Evolutionary conservation across 1,140 invertebrate species (phyloP), one percentile per base, ranked within the genome.

Genomic region (Cotesia typhae): DNA sequence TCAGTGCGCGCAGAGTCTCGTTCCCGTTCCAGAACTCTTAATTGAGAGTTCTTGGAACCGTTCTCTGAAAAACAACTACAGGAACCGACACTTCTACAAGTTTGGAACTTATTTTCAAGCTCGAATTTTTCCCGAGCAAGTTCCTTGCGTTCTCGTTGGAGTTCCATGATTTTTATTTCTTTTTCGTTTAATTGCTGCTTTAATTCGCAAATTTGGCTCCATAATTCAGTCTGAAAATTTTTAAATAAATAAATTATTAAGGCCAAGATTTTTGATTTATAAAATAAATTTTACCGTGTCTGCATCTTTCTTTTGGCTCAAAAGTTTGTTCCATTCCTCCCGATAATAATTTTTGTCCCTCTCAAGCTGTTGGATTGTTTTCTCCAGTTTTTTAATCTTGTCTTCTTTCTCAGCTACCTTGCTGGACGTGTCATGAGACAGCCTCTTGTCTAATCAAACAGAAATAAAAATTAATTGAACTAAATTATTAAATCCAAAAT

Each of bases 341-440:
- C 82, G 86, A 57, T 88, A 89, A 78, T 86, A 87, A 75, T 90
- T 87, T 53, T 85, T 84, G 78, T 89, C 89, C n/a, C 77, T 69
- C 70, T 85, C 84, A 41, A 87, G 61, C 68, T 80, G 81, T 63
- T 83, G 80, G 57, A 86, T 78, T 37, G 77, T 76, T 12, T 82
- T 80, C 71, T 83, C 81, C 28, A 83, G 69, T 78, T 86, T 57
- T 60, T 10, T 64, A 3, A 81, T 78, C 67, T 70, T 71, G 14
- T 74, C 53, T 37, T 80, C 70, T 41, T 76, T 77, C 17, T 80
- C 79, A 17, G 74, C 67, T 6, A 76, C 72, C 7, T 41, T 20
- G 59, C 76, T 66, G 35, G 68, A 72, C 20, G 5, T 55, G 53
- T 17, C 17, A 55, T 55, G 4, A 9, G 53, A 14, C 53, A 10